phyloP scores from a whole-genome alignment of 2,113 vertebrate genomes.

The Morone saxatilis region DNA sequence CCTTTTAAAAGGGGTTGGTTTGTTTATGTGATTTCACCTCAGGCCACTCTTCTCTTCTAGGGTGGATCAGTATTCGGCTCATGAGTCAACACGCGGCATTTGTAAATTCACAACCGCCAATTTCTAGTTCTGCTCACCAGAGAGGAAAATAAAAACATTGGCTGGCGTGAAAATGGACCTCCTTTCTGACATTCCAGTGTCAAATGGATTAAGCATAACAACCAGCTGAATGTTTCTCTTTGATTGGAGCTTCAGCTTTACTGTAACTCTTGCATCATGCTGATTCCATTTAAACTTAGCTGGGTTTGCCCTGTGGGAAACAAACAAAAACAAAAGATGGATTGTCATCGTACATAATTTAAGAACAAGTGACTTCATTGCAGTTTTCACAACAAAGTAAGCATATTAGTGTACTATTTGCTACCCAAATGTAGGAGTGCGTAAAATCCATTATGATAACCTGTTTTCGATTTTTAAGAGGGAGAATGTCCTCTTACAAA shows the following conservation, averaged over 20 bases:
- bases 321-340: background rate
- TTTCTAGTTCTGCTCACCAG: background rate
- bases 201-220: background rate
- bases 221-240: background rate
- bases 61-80: background rate
- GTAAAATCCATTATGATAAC: slow-evolving; percentile 3
- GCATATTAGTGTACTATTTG: background rate
- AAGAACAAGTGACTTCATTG: background rate
- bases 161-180: background rate
- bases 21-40: slow-evolving; percentile 18
- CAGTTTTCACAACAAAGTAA: background rate
- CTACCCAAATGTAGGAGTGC: background rate
- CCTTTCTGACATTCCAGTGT: background rate
- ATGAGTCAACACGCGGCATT: background rate
- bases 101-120: background rate
- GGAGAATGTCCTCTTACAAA: too few relatives aligned
- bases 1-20: slow-evolving; percentile 11
- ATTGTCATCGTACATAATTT: background rate
- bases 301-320: slow-evolving; percentile 1
- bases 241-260: background rate
- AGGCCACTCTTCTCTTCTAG: background rate
- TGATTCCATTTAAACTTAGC: background rate
- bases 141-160: background rate
- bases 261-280: slow-evolving; percentile 9
- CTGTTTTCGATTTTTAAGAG: background rate